phyloP scores from a whole-genome alignment of 2,888 invertebrate species.

The Mythimna vitellina region DNA sequence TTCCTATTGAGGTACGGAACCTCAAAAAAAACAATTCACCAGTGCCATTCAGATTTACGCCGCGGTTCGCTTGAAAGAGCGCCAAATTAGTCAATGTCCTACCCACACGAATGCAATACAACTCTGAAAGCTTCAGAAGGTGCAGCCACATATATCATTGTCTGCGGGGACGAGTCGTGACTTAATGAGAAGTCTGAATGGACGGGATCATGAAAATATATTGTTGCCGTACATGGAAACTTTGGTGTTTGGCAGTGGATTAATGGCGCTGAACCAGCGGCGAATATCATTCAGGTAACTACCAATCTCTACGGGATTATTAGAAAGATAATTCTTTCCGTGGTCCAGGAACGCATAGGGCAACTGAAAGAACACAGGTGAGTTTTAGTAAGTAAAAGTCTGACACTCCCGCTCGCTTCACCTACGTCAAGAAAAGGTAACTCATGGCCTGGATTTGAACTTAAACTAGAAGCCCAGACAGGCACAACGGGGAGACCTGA shows the following conservation, averaged over 20 bases:
- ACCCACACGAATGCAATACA: slow-evolving; percentile 41
- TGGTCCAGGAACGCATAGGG: too few relatives aligned
- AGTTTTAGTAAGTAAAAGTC: too few relatives aligned
- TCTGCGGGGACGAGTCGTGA: slow-evolving; percentile 41
- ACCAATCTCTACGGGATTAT: background rate
- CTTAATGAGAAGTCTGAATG: slow-evolving; percentile 49
- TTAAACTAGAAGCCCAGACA: too few relatives aligned
- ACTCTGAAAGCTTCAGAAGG: slow-evolving; percentile 50
- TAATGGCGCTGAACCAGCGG: background rate
- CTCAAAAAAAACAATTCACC: slow-evolving; percentile 2
- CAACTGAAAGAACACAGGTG: too few relatives aligned
- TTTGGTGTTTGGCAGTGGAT: background rate
- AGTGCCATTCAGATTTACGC: slow-evolving; percentile 18
- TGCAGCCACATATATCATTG: slow-evolving; percentile 58
- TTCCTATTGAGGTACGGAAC: too few relatives aligned
- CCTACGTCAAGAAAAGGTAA: too few relatives aligned
- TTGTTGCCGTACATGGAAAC: background rate
- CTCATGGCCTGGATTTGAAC: too few relatives aligned
- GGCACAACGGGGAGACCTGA: too few relatives aligned
- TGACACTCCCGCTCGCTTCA: too few relatives aligned
- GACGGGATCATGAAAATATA: slow-evolving; percentile 1
- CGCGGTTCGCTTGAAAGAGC: slow-evolving; percentile 23
- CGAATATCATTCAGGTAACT: background rate
- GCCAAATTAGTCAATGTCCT: slow-evolving; percentile 47
- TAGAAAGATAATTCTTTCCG: too few relatives aligned